Percentiles rank a stretch among this genome's conserved stretches.
Conservation (phyloP, 2,888 invertebrate species). For the Oligia latruncula region DNA sequence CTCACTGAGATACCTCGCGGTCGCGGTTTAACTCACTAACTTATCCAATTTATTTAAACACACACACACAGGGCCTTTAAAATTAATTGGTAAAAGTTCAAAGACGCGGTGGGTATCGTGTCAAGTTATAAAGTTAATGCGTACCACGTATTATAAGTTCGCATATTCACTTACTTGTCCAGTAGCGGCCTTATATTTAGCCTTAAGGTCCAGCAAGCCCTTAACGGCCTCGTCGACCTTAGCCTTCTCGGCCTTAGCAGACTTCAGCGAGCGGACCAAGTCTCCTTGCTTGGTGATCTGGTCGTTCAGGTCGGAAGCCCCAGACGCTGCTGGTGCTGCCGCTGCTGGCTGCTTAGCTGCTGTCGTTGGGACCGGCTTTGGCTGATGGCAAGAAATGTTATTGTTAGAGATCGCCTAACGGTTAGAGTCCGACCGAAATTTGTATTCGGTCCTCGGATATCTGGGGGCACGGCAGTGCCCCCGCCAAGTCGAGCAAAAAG, state of each 20-base stretch:
- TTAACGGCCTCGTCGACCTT: slow-evolving; percentile 86
- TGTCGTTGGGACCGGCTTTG: slow-evolving; percentile 74
- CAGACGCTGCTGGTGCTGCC: slow-evolving; percentile 41
- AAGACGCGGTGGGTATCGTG: no score
- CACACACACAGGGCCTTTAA: no score
- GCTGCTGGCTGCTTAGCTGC: slow-evolving; percentile 71
- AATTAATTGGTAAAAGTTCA: no score
- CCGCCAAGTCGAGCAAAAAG: no score
- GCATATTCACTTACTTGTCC: slow-evolving; percentile 73
- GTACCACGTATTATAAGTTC: background rate
- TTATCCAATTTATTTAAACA: no score
- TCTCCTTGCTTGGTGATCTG: slow-evolving; percentile 91
- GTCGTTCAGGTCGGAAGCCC: slow-evolving; percentile 62
- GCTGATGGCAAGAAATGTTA: slow-evolving; percentile 69
- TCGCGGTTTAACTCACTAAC: no score
- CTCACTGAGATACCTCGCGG: no score
- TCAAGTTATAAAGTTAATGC: no score
- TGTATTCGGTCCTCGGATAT: background rate
- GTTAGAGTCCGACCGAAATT: no score
- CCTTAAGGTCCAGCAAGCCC: slow-evolving; percentile 92
- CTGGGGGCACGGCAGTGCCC: no score
- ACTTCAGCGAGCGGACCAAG: slow-evolving; percentile 92
- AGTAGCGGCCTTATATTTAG: slow-evolving; percentile 92
- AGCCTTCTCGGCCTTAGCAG: slow-evolving; percentile 91
- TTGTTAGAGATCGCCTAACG: background rate